Conservation (phyloP, 2,113 vertebrate genomes). For the Syngnathus scovelli region DNA sequence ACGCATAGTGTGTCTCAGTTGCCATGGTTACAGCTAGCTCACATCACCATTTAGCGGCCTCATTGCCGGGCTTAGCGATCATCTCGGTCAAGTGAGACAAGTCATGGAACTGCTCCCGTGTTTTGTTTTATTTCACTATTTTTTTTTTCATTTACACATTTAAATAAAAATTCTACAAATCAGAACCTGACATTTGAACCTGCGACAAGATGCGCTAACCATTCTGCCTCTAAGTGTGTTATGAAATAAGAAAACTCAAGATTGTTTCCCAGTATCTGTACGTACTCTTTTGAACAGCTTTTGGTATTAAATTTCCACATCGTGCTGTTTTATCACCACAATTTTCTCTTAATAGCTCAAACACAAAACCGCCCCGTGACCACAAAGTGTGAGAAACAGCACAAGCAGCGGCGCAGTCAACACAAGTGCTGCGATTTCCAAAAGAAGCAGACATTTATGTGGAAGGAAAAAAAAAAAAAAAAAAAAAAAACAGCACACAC, state of each 20-base stretch:
- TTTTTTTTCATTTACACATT: neutral
- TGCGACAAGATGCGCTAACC: neutral
- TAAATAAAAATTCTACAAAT: neutral
- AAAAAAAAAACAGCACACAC: slow-evolving; percentile 2
- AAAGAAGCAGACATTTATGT: slow-evolving; percentile 30
- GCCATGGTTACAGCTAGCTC: slow-evolving; percentile 1
- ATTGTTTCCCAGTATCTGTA: neutral
- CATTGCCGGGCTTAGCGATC: neutral
- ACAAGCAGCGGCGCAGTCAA: slow-evolving; percentile 54
- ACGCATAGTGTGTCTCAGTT: neutral
- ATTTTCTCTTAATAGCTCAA: slow-evolving; percentile 35
- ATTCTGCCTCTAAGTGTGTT: neutral
- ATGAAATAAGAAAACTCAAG: neutral
- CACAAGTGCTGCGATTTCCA: slow-evolving; percentile 29
- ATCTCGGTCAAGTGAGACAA: neutral
- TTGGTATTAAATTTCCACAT: neutral
- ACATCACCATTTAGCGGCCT: neutral
- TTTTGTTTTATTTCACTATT: neutral
- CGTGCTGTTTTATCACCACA: neutral
- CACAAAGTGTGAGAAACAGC: slow-evolving; percentile 66
- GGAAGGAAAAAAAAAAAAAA: neutral
- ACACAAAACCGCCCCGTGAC: slow-evolving; percentile 51
- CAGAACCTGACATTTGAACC: neutral
- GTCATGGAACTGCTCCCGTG: neutral
- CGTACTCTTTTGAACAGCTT: neutral